Base-by-base conservation (phyloP, 2,113 vertebrate genomes). In the Bubo scandiacus region DNA sequence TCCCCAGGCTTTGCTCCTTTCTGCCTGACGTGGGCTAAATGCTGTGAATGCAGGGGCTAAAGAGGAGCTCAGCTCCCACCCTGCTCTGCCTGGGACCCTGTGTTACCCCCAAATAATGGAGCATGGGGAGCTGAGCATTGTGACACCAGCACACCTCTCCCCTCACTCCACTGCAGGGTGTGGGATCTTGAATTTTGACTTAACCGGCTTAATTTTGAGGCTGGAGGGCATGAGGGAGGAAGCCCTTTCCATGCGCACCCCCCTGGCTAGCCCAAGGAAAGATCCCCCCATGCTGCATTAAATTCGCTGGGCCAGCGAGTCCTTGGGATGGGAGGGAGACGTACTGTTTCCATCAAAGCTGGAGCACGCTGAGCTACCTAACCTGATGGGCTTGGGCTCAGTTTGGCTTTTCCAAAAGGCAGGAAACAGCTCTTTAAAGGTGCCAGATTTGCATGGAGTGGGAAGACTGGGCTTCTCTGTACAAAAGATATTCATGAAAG, bases 81-180 rank as follows among this genome's bases (percentile, higher is more conserved):
- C 55, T 15, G 47, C 66, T 26, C 51, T 59, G 38, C 51, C 58
- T 5, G 2, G 57, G 51, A 65, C 38, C n/a, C 34, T 1, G 0
- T 12, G 22, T 13, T 17, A 30, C 32, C n/a, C 54, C 26, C 42
- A 42, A 42, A 55, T 16, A 36, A 49, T 54, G 1, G 1, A 9
- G 30, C n/a, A 12, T 0, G 1, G 45, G 38, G 38, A 29, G 15
- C 52, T 22, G 45, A 52, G 59, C 5, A 1, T 5, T 4, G 4
- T 8, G 27, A 10, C 25, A 11, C 12, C 2, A 5, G 36, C 36
- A 71, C 27, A 6, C 9, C n/a, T 73, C 58, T 59, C 45, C 38
- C 42, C 30, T 49, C 1, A 2, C 45, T 61, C n/a, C 1, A 3
- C 81, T 36, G 47, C 23, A 1, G 34, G 4, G 29, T 16, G 15